Percentiles rank a stretch among this genome's conserved stretches.
Conservation (phyloP, 2,113 vertebrate genomes). For the Synchiropus splendidus region DNA sequence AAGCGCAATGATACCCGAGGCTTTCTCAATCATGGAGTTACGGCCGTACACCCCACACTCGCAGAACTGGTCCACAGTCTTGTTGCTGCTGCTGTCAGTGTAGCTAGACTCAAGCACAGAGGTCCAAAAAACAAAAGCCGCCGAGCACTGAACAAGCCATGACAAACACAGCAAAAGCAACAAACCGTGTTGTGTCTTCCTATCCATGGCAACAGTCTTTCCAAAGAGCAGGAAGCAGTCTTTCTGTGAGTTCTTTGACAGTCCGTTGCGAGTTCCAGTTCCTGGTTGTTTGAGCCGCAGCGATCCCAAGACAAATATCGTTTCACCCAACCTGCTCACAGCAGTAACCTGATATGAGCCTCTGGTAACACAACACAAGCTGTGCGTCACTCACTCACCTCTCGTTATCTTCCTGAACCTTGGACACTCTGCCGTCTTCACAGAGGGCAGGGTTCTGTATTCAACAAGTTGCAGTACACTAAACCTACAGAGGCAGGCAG, state of each 20-base stretch:
- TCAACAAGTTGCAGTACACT: slow-evolving; percentile 47
- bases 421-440: slow-evolving; percentile 52
- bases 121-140: slow-evolving; percentile 48
- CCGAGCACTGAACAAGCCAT: slow-evolving; percentile 28
- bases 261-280: slow-evolving; percentile 25
- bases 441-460: slow-evolving; percentile 42
- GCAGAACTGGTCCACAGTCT: slow-evolving; percentile 28
- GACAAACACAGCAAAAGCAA: slow-evolving; percentile 46
- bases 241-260: slow-evolving; percentile 21
- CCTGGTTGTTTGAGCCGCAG: slow-evolving; percentile 24
- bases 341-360: slow-evolving; percentile 58
- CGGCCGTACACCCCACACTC: slow-evolving; percentile 58
- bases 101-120: slow-evolving; percentile 47
- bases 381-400: slow-evolving; percentile 61
- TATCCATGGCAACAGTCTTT: slow-evolving; percentile 41
- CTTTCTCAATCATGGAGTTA: slow-evolving; percentile 25
- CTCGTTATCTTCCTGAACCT: slow-evolving; percentile 70
- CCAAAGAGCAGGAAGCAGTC: slow-evolving; percentile 25
- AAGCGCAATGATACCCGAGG: slow-evolving; percentile 30
- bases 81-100: slow-evolving; percentile 19
- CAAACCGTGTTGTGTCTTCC: slow-evolving; percentile 28
- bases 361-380: slow-evolving; percentile 58
- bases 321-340: slow-evolving; percentile 46
- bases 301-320: slow-evolving; percentile 17
- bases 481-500: slow-evolving; percentile 11